These are phyloP conservation scores for Acrocephalus kingi DNA, from an alignment of 2,113 vertebrate genomes.

Conservation along the genomic window DNA sequence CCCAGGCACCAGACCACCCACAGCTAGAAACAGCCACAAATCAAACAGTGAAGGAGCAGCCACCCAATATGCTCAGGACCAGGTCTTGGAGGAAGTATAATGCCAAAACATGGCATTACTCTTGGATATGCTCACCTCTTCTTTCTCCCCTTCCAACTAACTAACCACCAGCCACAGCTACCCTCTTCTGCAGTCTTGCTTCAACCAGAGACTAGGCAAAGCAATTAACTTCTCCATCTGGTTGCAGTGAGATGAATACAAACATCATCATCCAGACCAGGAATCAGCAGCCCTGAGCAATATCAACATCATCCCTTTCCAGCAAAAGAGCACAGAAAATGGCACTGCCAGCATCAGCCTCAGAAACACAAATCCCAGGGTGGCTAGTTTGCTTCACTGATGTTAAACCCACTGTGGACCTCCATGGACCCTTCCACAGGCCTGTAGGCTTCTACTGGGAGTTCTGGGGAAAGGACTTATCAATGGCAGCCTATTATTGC, in stretches of 20 bases:
- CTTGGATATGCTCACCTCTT: background rate
- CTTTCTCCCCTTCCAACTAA: background rate
- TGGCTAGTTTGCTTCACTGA: background rate
- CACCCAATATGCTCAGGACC: background rate
- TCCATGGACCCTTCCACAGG: background rate
- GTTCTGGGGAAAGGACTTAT: background rate
- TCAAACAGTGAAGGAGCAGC: background rate
- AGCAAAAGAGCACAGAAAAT: accelerated
- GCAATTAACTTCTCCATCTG: background rate
- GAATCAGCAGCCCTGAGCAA: background rate
- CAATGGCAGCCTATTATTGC: background rate
- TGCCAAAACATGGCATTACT: background rate
- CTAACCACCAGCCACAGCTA: background rate
- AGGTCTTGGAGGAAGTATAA: background rate
- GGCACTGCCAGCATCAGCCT: background rate
- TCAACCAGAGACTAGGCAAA: background rate
- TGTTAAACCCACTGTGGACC: background rate
- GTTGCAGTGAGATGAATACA: background rate
- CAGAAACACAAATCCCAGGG: background rate
- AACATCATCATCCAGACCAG: background rate
- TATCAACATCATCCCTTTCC: background rate
- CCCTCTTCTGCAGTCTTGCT: background rate
- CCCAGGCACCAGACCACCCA: background rate
- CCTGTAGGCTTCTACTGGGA: background rate
- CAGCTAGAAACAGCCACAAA: background rate